phyloP scores from a whole-genome alignment of 2,888 invertebrate species.

The Herminia tarsipennalis region DNA sequence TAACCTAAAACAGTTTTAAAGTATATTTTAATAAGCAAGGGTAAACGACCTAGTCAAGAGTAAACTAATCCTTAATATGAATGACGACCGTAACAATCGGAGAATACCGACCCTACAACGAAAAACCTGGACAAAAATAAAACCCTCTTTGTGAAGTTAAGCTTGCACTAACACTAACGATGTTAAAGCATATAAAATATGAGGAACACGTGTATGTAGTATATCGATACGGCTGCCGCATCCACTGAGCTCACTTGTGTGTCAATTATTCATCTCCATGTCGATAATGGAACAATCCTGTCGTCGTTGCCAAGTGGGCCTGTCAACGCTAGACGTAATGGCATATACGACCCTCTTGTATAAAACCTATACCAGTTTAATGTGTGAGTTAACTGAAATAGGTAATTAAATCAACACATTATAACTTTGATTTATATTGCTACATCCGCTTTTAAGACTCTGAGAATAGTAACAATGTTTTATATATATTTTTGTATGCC shows the following conservation, averaged over 20 bases:
- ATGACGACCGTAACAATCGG: too few relatives aligned
- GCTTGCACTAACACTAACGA: too few relatives aligned
- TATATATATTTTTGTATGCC: too few relatives aligned
- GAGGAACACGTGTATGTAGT: conserved; percentile 29
- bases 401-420: conserved; percentile 18
- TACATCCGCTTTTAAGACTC: neutral
- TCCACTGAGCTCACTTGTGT: conserved; percentile 64
- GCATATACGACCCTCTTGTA: conserved; percentile 55
- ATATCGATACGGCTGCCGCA: conserved; percentile 52
- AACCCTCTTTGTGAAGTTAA: conserved; percentile 4
- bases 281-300: conserved; percentile 84
- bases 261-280: conserved; percentile 77
- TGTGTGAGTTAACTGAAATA: conserved; percentile 25
- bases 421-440: conserved; percentile 8
- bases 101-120: neutral
- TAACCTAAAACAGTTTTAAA: too few relatives aligned
- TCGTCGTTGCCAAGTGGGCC: conserved; percentile 70
- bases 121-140: conserved; percentile 2
- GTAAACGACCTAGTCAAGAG: too few relatives aligned
- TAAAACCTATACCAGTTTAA: conserved; percentile 61
- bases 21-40: too few relatives aligned
- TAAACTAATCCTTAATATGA: too few relatives aligned
- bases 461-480: too few relatives aligned
- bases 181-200: conserved; percentile 24
- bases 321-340: conserved; percentile 77